These are phyloP conservation scores for Oncorhynchus masou DNA, from an alignment of 2,113 vertebrate species.

Conservation along the genomic window DNA sequence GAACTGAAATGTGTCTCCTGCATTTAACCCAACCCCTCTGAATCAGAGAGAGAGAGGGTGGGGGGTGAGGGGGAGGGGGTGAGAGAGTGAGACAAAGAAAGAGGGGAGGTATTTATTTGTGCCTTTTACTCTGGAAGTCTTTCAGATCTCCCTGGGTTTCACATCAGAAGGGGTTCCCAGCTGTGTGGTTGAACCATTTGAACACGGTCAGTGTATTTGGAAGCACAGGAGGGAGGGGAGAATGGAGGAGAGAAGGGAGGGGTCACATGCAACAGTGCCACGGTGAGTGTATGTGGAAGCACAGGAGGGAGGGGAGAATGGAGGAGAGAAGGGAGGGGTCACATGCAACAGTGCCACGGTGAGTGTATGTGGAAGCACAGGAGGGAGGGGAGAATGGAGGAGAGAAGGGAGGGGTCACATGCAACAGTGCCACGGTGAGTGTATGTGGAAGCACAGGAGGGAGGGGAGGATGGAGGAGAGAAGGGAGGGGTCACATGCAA, in stretches of 20 bases:
- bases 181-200: too few relatives aligned
- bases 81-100: conserved; percentile 15
- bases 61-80: background rate
- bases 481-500: background rate
- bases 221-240: background rate
- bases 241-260: conserved; percentile 6
- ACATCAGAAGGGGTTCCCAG: too few relatives aligned
- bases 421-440: background rate
- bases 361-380: background rate
- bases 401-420: conserved; percentile 10
- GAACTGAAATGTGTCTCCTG: too few relatives aligned
- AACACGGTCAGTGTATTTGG: background rate
- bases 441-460: background rate
- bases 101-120: too few relatives aligned
- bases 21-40: too few relatives aligned
- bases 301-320: background rate
- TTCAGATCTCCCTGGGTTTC: too few relatives aligned
- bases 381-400: background rate
- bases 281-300: too few relatives aligned
- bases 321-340: conserved; percentile 7
- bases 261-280: background rate
- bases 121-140: too few relatives aligned
- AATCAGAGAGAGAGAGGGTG: background rate
- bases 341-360: background rate
- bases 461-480: conserved; percentile 1